Conservation (phyloP, 2,888 invertebrate species). For the Salpingus planirostris region DNA sequence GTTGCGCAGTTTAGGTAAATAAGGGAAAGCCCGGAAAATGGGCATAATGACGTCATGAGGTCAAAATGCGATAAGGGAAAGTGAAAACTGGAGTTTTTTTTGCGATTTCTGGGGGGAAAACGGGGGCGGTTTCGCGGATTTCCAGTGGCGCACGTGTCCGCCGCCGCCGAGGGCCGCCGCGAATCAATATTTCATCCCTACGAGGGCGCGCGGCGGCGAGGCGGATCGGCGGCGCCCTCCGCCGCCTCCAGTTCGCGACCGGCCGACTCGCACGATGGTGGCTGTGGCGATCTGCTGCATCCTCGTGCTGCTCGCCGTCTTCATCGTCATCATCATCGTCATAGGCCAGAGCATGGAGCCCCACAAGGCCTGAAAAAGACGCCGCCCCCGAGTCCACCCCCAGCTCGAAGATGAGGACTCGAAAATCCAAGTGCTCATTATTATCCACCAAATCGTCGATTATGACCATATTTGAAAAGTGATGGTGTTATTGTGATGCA, state of each 20-base stretch:
- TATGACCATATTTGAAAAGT: no score
- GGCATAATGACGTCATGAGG: no score
- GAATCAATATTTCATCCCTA: constrained; percentile 38
- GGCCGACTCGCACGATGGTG: constrained; percentile 49
- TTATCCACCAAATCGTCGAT: no score
- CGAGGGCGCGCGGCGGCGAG: constrained; percentile 15
- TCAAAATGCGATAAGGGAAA: no score
- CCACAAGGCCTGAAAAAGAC: constrained; percentile 30
- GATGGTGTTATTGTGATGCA: constrained; percentile 13
- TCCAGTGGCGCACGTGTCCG: neutral
- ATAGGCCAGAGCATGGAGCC: constrained; percentile 67
- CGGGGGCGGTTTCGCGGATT: no score
- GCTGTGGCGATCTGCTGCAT: constrained; percentile 79
- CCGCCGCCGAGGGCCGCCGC: constrained; percentile 31
- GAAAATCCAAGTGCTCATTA: no score
- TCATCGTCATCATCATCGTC: constrained; percentile 74
- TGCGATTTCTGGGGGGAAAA: no score
- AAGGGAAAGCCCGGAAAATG: no score
- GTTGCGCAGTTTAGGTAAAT: no score
- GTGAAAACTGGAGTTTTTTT: no score
- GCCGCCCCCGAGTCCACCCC: constrained; percentile 11
- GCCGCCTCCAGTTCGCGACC: constrained; percentile 27
- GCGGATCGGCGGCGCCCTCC: constrained; percentile 20
- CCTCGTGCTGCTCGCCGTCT: constrained; percentile 68
- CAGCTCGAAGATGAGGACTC: no score